Conservation (phyloP, 2,888 invertebrate species). For the Hemicrepidius hirtus region DNA sequence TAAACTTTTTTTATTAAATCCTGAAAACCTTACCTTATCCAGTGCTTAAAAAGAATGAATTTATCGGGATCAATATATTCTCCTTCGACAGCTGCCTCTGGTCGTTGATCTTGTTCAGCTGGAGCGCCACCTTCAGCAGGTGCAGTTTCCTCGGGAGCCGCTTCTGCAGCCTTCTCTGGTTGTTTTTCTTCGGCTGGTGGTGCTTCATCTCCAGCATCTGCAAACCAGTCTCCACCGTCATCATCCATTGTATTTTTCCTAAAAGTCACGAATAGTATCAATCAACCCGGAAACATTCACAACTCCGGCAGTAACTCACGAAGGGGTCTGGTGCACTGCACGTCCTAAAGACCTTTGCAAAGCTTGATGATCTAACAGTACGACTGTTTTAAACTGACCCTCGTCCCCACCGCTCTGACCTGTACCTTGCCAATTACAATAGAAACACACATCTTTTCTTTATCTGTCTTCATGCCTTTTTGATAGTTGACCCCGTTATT, state of each 20-base stretch:
- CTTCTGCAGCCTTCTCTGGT: constrained; percentile 60
- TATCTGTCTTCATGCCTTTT: constrained; percentile 16
- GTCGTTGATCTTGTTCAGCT: constrained; percentile 66
- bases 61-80: constrained; percentile 77
- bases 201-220: constrained; percentile 58
- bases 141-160: constrained; percentile 62
- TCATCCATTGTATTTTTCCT: constrained; percentile 57
- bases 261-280: constrained; percentile 19
- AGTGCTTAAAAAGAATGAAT: constrained; percentile 85
- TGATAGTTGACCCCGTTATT: constrained; percentile 11
- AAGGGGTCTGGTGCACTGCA: constrained; percentile 44
- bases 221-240: constrained; percentile 64
- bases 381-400: constrained; percentile 67
- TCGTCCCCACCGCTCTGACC: constrained; percentile 63
- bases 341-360: constrained; percentile 59
- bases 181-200: constrained; percentile 48
- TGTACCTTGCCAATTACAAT: constrained; percentile 67
- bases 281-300: constrained; percentile 26
- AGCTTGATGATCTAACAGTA: constrained; percentile 63
- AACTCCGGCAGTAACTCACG: constrained; percentile 35
- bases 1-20: not conserved
- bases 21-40: constrained; percentile 79
- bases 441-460: constrained; percentile 57
- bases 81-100: constrained; percentile 71
- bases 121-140: constrained; percentile 61